Conservation (phyloP, 1,140 invertebrate genomes). For the Rhopalosiphum maidis region DNA sequence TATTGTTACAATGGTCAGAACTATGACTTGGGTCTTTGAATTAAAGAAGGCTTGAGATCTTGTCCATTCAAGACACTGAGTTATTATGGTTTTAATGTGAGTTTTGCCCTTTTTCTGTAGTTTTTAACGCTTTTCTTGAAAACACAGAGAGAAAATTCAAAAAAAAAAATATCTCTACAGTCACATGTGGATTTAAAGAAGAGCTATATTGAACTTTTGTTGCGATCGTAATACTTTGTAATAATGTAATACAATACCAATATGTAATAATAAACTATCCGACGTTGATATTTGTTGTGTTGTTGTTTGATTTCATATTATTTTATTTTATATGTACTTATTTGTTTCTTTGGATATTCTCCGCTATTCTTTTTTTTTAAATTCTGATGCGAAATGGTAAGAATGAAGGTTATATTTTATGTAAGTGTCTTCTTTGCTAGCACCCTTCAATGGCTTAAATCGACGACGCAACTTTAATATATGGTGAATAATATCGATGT, state of each 20-base stretch:
- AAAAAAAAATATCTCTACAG: neutral
- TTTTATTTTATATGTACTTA: neutral
- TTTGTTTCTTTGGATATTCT: neutral
- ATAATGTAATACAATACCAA: neutral
- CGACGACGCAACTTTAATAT: neutral
- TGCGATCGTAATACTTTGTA: neutral
- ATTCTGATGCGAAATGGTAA: neutral
- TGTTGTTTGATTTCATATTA: neutral
- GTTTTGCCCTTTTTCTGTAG: neutral
- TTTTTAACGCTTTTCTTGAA: neutral
- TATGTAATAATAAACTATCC: neutral
- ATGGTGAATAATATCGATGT: neutral
- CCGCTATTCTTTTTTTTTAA: neutral
- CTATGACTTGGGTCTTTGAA: neutral
- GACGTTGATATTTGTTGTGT: too few species aligned
- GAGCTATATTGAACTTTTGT: neutral
- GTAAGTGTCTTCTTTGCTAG: neutral
- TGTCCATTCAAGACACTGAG: neutral
- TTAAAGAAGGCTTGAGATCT: neutral
- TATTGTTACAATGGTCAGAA: neutral
- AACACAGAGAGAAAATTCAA: neutral
- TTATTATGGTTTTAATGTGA: constrained; percentile 6
- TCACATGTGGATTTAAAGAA: neutral
- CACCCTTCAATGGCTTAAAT: neutral
- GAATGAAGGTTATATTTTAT: neutral